Evolutionary conservation across 2,113 vertebrate species (phyloP), one percentile per base, ranked within the genome.

Genomic region (Cyrtonyx montezumae): DNA sequence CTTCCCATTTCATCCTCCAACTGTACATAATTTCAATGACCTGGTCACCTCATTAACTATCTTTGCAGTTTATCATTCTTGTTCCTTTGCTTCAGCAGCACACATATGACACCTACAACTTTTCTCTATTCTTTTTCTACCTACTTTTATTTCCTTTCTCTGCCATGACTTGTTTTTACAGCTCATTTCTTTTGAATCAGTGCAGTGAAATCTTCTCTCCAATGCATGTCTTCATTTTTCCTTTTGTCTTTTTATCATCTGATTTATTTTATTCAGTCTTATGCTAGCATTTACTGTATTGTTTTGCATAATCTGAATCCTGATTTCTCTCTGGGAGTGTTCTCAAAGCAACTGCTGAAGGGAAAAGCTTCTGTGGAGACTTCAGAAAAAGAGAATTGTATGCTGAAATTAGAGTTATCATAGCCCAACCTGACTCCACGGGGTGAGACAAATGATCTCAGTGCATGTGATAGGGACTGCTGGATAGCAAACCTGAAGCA

Each of bases 261-360:
- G 1, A 73, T 34, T 77, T 81, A 1, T 66, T 79, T 82, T 87
- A 78, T 76, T 79, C 1, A 4, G 36, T 77, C 79, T 36, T 62
- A 28, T 42, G 25, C 25, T 59, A 55, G 15, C 32, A 37, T 49
- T 62, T 59, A 70, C 48, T 81, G 67, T 8, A 34, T 26, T 68
- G 18, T 25, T 87, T 61, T 51, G 26, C 56, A 83, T n/a, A 67
- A n/a, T 62, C 23, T 45, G 22, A 23, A 13, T 21, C 7, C 25
- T 79, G 37, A 65, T 68, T 81, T 67, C 61, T 36, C 14, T 75
- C 59, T 63, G 28, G 6, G 28, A 78, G 6, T 5, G 7, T 42
- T 93, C 16, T 26, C 66, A 91, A 71, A 75, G 46, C 16, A 89
- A 71, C 3, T 81, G 22, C 32, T 88, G 28, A 75, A 90, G 22